A percentile compares a stretch with the other conserved stretches of the same genome.
phyloP scores from a whole-genome alignment of 1,140 invertebrate species.

The Sitobion miscanthi region DNA sequence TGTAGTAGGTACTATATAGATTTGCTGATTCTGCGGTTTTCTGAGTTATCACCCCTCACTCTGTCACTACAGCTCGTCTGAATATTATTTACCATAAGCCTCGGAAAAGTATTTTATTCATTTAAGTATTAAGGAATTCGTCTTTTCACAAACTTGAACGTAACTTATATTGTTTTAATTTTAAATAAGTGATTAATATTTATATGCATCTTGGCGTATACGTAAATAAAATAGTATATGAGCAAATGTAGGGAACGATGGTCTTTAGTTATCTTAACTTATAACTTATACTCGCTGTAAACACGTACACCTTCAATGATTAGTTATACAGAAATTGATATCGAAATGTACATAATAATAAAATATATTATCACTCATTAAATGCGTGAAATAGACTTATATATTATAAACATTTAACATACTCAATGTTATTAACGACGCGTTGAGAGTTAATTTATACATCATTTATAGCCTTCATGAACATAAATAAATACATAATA shows the following conservation, averaged over 20 bases:
- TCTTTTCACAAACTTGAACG: background rate
- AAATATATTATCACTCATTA: background rate
- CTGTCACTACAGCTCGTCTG: background rate
- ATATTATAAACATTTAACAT: background rate
- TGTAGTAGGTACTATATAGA: background rate
- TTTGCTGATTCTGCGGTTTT: background rate
- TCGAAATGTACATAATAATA: background rate
- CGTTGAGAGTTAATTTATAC: background rate
- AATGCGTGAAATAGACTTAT: background rate
- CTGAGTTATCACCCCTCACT: background rate
- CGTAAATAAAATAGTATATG: background rate
- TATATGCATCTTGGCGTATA: background rate
- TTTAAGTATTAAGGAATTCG: background rate
- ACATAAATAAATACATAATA: background rate
- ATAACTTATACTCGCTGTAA: background rate
- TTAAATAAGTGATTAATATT: background rate
- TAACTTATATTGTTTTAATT: background rate
- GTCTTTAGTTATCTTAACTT: background rate
- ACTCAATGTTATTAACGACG: background rate
- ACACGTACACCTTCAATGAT: background rate
- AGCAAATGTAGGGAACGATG: background rate
- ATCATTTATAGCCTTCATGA: background rate
- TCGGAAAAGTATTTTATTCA: background rate
- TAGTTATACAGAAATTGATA: too few species aligned
- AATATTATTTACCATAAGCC: background rate